Evolutionary conservation across 2,797 vertebrate genomes (phyloP), one percentile per base, ranked within the genome.

Genomic region (Helicolenus hilgendorfi): DNA sequence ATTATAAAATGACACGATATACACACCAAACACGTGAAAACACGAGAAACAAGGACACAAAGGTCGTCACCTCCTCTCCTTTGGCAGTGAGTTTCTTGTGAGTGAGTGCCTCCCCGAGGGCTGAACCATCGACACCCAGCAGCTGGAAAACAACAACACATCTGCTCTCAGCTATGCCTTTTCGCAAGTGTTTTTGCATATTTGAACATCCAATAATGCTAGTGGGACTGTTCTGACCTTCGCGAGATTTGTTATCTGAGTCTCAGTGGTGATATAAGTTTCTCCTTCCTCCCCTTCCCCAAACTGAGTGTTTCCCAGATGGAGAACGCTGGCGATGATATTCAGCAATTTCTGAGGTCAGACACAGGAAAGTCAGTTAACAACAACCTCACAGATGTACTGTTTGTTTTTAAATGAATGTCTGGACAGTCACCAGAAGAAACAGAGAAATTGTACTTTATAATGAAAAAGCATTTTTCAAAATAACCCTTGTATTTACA

Each of bases 21-120:
- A 58, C 9, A 29, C 26, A 53, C 2, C 5, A 59, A 67, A 38
- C 31, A 41, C 8, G 11, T 22, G 1, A 10, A 58, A 62, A 83
- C 53, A 31, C 1, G 10, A 60, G 5, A 69, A 63, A 14, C 31
- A 35, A n/a, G 26, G 41, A 70, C 22, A 70, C 70, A 55, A 59
- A 36, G 31, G 18, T n/a, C 20, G 59, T 90, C 90, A 99, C 99
- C 98, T 99, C 98, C 65, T 99, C 99, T 68, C 98, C 99, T 95
- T 99, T 99, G 85, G 99, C 98, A 36, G 98, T 99, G 94, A 99
- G 98, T 95, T 99, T 99, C 97, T 98, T 99, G 95, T 99, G 99
- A 38, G 96, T 99, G 90, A 99, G 94, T 1, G 98, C 98, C 88
- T 98, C 98, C 84, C 96, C 95, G 58, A 99, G 97, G 4, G 95